These are phyloP conservation scores for Dasysyrphus tricinctus DNA, from an alignment of 2,888 invertebrate species.

Conservation along the genomic window DNA sequence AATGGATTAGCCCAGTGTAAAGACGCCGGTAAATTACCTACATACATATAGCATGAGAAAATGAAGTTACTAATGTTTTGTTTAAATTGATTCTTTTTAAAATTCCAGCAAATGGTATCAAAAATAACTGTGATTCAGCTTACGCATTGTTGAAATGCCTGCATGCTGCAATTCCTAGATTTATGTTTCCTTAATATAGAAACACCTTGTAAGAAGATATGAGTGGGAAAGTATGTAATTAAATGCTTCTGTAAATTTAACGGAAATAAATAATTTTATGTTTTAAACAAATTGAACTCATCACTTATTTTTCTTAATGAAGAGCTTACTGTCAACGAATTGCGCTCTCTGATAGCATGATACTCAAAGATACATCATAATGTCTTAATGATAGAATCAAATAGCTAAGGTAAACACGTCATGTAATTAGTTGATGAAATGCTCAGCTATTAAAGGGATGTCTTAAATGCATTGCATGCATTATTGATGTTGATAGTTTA, in stretches of 20 bases:
- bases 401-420: not conserved
- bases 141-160: constrained; percentile 79
- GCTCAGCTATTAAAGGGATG: constrained; percentile 37
- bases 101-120: constrained; percentile 79
- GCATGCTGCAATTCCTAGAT: constrained; percentile 78
- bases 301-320: not conserved
- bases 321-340: not conserved
- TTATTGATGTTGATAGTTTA: constrained; percentile 11
- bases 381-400: constrained; percentile 31
- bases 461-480: constrained; percentile 40
- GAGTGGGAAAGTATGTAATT: not conserved
- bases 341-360: not conserved
- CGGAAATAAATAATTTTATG: not conserved
- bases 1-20: constrained; percentile 80
- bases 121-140: constrained; percentile 82
- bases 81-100: not conserved
- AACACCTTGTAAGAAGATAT: no score
- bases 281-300: not conserved
- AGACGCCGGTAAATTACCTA: constrained; percentile 75
- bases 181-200: constrained; percentile 79
- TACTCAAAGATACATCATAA: not conserved
- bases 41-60: not conserved
- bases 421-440: constrained; percentile 36
- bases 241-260: not conserved
- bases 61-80: not conserved